Evolutionary conservation across 2,797 vertebrate species (phyloP).

Genomic region (Anableps anableps): DNA sequence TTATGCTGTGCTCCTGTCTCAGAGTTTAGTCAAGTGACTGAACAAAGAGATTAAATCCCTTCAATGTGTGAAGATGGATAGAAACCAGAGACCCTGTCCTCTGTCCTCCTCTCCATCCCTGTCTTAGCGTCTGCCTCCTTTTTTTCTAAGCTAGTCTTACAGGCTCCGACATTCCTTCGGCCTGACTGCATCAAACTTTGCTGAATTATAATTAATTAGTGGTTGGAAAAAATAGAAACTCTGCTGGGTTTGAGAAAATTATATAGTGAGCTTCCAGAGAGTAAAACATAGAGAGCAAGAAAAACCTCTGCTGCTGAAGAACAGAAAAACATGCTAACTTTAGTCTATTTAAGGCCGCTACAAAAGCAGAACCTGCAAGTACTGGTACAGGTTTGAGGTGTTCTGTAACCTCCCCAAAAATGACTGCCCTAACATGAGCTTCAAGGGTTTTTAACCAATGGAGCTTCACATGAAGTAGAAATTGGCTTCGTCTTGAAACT

Average conservation of each 20-base stretch:
- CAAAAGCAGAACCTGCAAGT: constrained; percentile 28
- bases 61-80: constrained; percentile 22
- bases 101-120: constrained; percentile 35
- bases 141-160: constrained; percentile 55
- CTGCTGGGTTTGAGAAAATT: constrained; percentile 85
- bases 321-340: constrained; percentile 51
- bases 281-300: constrained; percentile 70
- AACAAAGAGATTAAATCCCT: constrained; percentile 47
- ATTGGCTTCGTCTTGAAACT: neutral
- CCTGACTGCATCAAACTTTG: constrained; percentile 84
- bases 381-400: neutral
- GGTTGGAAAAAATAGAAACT: constrained; percentile 87
- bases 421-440: neutral
- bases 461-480: neutral
- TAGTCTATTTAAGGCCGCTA: constrained; percentile 18
- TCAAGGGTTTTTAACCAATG: neutral
- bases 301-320: constrained; percentile 74
- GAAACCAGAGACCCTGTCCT: constrained; percentile 50
- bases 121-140: constrained; percentile 38
- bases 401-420: neutral
- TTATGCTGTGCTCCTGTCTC: constrained; percentile 20
- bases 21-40: constrained; percentile 24
- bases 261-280: constrained; percentile 83
- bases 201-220: constrained; percentile 87
- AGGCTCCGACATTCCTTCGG: constrained; percentile 81